Percentiles rank a stretch among this genome's conserved stretches.
Evolutionary conservation across 2,888 invertebrate species (phyloP).

Genomic region (Pharmacophagus antenor): DNA sequence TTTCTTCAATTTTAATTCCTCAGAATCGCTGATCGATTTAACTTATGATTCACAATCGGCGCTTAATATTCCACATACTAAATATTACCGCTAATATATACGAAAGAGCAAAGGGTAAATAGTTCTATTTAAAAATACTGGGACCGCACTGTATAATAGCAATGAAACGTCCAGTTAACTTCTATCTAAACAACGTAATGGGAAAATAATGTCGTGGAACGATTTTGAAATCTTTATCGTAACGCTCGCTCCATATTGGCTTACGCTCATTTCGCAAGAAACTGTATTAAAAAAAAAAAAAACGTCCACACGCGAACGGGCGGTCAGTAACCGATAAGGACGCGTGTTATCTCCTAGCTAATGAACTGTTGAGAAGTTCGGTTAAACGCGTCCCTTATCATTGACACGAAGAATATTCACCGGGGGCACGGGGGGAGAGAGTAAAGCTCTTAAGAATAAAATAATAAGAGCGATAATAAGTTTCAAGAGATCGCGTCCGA

Average conservation of each 20-base stretch:
- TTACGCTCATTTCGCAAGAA: slow-evolving; percentile 31
- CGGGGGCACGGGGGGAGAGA: too few relatives aligned
- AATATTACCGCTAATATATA: too few relatives aligned
- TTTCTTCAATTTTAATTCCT: too few relatives aligned
- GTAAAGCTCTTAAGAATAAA: background rate
- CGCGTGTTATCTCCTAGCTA: slow-evolving; percentile 42
- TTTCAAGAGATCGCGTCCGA: too few relatives aligned
- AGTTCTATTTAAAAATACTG: background rate
- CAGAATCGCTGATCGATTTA: too few relatives aligned
- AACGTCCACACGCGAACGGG: slow-evolving; percentile 35
- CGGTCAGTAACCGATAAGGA: slow-evolving; percentile 49
- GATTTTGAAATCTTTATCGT: slow-evolving; percentile 23
- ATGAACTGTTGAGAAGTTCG: slow-evolving; percentile 35
- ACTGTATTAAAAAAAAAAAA: slow-evolving; percentile 35
- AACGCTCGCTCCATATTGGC: slow-evolving; percentile 19
- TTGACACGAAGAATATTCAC: slow-evolving; percentile 11
- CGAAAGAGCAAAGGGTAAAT: too few relatives aligned
- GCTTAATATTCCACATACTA: too few relatives aligned
- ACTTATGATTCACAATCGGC: too few relatives aligned
- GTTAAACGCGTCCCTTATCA: slow-evolving; percentile 31
- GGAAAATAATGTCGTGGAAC: background rate
- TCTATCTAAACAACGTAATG: background rate
- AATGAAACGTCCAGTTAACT: background rate
- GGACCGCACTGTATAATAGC: background rate
- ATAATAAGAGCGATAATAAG: background rate